A percentile compares a stretch with the other conserved stretches of the same genome.
These are phyloP conservation scores for Epiblema foenella DNA, from an alignment of 2,888 invertebrate genomes.

Conservation along the genomic window DNA sequence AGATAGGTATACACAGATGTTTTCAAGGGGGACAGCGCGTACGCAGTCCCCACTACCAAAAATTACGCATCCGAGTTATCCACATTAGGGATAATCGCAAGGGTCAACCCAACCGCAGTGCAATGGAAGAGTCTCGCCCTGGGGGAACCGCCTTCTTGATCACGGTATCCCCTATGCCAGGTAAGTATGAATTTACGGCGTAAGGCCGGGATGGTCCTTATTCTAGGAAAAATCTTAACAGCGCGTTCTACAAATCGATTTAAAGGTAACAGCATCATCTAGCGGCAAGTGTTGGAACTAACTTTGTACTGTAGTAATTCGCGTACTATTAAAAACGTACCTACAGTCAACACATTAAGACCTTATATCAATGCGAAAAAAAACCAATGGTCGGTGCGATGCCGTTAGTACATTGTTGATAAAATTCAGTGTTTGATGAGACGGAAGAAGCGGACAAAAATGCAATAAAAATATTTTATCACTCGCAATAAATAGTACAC, in stretches of 20 bases:
- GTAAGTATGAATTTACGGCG: slow-evolving; percentile 11
- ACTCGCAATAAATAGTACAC: too few relatives aligned
- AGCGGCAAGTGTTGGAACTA: slow-evolving; percentile 7
- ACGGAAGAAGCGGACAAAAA: neutral
- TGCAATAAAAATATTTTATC: too few relatives aligned
- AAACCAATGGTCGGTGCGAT: neutral
- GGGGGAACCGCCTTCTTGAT: slow-evolving; percentile 15
- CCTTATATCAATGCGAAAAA: too few relatives aligned
- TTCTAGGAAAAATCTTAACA: slow-evolving; percentile 19
- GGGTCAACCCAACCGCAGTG: slow-evolving; percentile 27
- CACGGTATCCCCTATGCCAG: slow-evolving; percentile 17
- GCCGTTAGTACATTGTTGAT: neutral
- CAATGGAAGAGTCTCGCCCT: slow-evolving; percentile 21
- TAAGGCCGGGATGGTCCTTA: neutral
- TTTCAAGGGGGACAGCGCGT: slow-evolving; percentile 14
- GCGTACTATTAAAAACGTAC: too few relatives aligned
- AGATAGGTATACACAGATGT: too few relatives aligned
- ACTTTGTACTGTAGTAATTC: neutral
- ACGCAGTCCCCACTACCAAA: slow-evolving; percentile 28
- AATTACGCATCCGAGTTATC: slow-evolving; percentile 28
- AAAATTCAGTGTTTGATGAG: neutral
- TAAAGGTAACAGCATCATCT: neutral
- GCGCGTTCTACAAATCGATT: slow-evolving; percentile 19
- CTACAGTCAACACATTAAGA: too few relatives aligned
- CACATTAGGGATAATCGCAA: slow-evolving; percentile 27